phyloP scores from a whole-genome alignment of 2,888 invertebrate species.

The Athalia circularis region DNA sequence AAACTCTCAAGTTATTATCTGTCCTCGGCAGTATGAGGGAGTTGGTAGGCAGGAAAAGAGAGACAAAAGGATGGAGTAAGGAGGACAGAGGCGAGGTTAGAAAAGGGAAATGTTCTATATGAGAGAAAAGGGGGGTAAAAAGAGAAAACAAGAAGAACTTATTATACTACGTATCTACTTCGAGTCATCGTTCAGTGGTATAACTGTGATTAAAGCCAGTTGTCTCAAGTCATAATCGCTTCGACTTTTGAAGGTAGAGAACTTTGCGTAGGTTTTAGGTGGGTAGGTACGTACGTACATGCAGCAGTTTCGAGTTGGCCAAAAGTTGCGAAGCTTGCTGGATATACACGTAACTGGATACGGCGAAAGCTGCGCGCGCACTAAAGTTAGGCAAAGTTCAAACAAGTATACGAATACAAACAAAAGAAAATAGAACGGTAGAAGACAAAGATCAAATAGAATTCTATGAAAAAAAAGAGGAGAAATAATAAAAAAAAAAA shows the following conservation, averaged over 20 bases:
- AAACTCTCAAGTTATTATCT: conserved; percentile 63
- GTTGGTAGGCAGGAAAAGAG: background rate
- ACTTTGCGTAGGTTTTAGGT: background rate
- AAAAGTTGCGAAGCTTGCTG: conserved; percentile 16
- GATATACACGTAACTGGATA: background rate
- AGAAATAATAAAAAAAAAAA: background rate
- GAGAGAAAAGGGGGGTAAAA: conserved; percentile 2
- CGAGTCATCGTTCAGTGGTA: conserved; percentile 31
- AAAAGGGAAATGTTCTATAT: background rate
- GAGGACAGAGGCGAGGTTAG: background rate
- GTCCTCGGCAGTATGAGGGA: conserved; percentile 56
- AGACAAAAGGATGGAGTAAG: background rate
- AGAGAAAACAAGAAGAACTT: conserved; percentile 14
- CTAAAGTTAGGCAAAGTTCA: background rate
- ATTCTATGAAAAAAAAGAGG: background rate
- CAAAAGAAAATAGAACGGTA: background rate
- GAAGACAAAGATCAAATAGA: too few species aligned
- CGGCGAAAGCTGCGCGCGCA: background rate
- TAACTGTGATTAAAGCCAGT: conserved; percentile 40
- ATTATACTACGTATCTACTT: conserved; percentile 30
- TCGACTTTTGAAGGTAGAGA: conserved; percentile 32
- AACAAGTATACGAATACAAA: conserved; percentile 9
- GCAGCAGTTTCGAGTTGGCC: conserved; percentile 23
- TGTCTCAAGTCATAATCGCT: conserved; percentile 45
- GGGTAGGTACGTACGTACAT: conserved; percentile 10